phyloP scores from a whole-genome alignment of 2,797 vertebrate genomes.

The Eptatretus atami region DNA sequence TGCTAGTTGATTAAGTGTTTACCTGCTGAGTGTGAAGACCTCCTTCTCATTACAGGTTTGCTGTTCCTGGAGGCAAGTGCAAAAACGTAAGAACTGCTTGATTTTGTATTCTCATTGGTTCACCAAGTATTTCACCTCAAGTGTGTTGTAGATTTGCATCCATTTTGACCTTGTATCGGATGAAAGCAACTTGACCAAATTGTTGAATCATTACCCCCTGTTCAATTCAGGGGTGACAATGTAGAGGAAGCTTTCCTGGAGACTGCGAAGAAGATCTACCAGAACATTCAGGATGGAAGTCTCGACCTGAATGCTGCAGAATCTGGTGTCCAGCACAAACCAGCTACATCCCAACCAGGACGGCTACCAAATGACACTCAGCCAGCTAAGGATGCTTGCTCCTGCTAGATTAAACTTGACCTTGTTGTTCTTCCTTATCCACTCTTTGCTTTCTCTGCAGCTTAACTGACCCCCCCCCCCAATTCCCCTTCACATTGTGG shows the following conservation, averaged over 20 bases:
- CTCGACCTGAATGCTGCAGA: conserved; percentile 82
- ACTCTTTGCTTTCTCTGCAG: too few species aligned
- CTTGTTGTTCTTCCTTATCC: too few species aligned
- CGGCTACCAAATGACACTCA: conserved; percentile 93
- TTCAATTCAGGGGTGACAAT: conserved; percentile 41
- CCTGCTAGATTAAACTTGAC: conserved; percentile 33
- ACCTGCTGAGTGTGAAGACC: too few species aligned
- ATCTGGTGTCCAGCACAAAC: conserved; percentile 93
- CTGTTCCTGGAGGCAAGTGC: conserved; percentile 87
- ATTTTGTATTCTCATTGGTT: neutral
- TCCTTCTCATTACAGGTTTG: conserved; percentile 27
- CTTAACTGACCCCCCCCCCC: too few species aligned
- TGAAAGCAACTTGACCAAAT: neutral
- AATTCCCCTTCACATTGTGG: too few species aligned
- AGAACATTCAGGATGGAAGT: conserved; percentile 91
- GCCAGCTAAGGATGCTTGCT: conserved; percentile 88
- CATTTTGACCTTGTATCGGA: neutral
- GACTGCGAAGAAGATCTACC: conserved; percentile 91
- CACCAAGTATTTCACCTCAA: conserved; percentile 6
- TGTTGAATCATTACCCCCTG: neutral
- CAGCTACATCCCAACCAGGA: conserved; percentile 71
- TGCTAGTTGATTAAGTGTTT: too few species aligned
- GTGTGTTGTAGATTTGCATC: conserved; percentile 2
- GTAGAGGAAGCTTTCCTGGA: conserved; percentile 87
- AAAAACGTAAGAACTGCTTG: conserved; percentile 48